Evolutionary conservation across 1,140 invertebrate genomes (phyloP).

Genomic region (Drosophila arizonae): DNA sequence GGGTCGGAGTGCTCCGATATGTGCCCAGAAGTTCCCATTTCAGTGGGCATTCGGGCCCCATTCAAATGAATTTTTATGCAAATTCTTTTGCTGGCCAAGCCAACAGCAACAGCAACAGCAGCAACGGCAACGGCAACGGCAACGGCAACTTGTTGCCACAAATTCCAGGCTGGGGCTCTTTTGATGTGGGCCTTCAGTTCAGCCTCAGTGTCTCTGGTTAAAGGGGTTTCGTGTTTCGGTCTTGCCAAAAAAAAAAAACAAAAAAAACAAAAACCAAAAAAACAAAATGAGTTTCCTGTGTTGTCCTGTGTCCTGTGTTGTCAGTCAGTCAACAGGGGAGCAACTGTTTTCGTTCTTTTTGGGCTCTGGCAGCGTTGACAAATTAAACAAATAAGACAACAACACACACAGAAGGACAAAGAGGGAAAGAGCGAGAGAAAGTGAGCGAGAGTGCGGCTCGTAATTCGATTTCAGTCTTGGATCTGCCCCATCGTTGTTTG

Average conservation of each 20-base stretch:
- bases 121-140: slow-evolving; percentile 30
- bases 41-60: not conserved
- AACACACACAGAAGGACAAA: slow-evolving; percentile 35
- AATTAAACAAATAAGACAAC: slow-evolving; percentile 79
- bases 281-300: no score
- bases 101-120: slow-evolving; percentile 20
- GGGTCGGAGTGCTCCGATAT: no score
- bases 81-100: slow-evolving; percentile 57
- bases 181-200: not conserved
- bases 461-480: slow-evolving; percentile 67
- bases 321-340: slow-evolving; percentile 40
- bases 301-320: slow-evolving; percentile 7
- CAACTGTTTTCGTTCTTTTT: slow-evolving; percentile 19
- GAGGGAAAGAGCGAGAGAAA: slow-evolving; percentile 8
- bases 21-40: no score
- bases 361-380: slow-evolving; percentile 41
- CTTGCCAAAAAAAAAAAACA: no score
- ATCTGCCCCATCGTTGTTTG: slow-evolving; percentile 1
- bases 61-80: slow-evolving; percentile 73
- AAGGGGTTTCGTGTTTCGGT: not conserved
- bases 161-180: slow-evolving; percentile 1
- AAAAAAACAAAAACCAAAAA: no score
- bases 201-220: not conserved
- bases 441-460: slow-evolving; percentile 32
- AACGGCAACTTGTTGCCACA: slow-evolving; percentile 47